These are phyloP conservation scores for Lithosia quadra DNA, from an alignment of 2,888 invertebrate species.

Conservation along the genomic window DNA sequence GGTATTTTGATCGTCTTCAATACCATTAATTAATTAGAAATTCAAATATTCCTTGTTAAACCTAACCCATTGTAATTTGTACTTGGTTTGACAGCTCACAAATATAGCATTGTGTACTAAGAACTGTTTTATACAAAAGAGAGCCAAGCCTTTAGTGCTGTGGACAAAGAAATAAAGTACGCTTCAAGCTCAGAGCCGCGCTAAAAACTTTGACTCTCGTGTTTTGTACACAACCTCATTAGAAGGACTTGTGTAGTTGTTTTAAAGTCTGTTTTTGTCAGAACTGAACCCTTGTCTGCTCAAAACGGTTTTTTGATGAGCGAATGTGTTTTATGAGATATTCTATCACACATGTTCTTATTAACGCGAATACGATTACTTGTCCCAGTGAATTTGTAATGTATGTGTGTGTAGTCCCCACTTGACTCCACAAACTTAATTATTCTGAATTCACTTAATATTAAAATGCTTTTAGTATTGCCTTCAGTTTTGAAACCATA, in stretches of 20 bases:
- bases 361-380: not conserved
- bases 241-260: constrained; percentile 16
- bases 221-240: constrained; percentile 19
- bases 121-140: not conserved
- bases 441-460: not conserved
- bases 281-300: constrained; percentile 15
- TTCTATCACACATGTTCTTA: not conserved
- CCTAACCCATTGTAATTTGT: not conserved
- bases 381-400: not conserved
- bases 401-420: not conserved
- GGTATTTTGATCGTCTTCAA: not conserved
- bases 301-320: constrained; percentile 9
- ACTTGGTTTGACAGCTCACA: not conserved
- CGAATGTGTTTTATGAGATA: not conserved
- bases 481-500: not conserved
- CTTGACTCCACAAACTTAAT: not conserved
- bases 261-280: constrained; percentile 19
- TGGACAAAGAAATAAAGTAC: constrained; percentile 11
- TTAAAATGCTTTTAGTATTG: not conserved
- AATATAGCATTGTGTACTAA: not conserved
- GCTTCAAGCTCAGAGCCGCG: not conserved
- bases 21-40: not conserved
- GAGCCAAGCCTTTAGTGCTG: not conserved
- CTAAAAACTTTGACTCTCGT: constrained; percentile 9
- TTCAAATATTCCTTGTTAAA: not conserved